These are phyloP conservation scores for Nothoprocta perdicaria DNA, from an alignment of 2,113 vertebrate species.

Conservation along the genomic window DNA sequence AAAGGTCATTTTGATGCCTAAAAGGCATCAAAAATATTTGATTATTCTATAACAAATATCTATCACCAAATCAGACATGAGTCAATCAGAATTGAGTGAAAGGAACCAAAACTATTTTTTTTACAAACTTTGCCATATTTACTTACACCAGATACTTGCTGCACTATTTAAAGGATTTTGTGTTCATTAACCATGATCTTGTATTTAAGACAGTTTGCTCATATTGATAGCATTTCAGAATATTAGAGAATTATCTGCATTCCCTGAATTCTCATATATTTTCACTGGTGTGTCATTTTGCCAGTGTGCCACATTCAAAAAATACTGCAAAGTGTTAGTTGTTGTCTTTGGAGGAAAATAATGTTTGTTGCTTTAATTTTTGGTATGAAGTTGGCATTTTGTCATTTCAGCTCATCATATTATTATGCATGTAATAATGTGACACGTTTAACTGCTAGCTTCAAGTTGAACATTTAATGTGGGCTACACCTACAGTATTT, in stretches of 20 bases:
- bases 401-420: slow-evolving; percentile 63
- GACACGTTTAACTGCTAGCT: slow-evolving; percentile 68
- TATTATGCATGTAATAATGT: slow-evolving; percentile 65
- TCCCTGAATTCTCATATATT: background rate
- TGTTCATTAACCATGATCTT: background rate
- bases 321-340: background rate
- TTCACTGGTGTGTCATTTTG: background rate
- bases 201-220: background rate
- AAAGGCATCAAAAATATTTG: background rate
- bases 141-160: background rate
- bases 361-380: slow-evolving; percentile 65
- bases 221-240: background rate
- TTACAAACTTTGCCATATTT: background rate
- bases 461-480: slow-evolving; percentile 58
- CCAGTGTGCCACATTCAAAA: background rate
- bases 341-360: slow-evolving; percentile 33
- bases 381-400: slow-evolving; percentile 50
- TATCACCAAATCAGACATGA: background rate
- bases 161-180: background rate
- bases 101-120: background rate
- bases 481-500: slow-evolving; percentile 24
- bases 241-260: background rate
- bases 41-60: background rate
- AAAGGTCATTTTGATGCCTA: background rate
- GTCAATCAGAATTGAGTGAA: background rate